These are phyloP conservation scores for Xenus cinereus DNA, from an alignment of 2,113 vertebrate genomes.

Conservation along the genomic window DNA sequence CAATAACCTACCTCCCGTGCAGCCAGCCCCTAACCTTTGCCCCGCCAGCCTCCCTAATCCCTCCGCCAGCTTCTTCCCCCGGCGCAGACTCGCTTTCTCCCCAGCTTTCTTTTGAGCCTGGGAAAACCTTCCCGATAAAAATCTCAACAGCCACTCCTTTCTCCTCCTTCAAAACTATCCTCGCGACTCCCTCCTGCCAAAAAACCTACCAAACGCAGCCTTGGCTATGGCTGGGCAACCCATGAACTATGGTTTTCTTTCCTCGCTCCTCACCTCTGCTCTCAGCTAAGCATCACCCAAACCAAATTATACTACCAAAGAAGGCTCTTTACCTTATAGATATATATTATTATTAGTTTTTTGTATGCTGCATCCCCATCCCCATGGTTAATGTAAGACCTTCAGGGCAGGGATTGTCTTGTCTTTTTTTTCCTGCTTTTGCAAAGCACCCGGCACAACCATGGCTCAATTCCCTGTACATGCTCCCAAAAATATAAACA, in stretches of 20 bases:
- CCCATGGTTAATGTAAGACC: not conserved
- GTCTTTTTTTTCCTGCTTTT: not conserved
- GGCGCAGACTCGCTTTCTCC: not conserved
- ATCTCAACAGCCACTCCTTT: slow-evolving; percentile 40
- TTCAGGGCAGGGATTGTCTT: not conserved
- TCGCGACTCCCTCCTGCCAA: not conserved
- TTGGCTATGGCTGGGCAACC: not conserved
- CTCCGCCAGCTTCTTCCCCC: not conserved
- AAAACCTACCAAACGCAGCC: not conserved
- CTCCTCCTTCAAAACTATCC: not conserved
- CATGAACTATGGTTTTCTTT: not conserved
- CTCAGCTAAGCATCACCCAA: not conserved
- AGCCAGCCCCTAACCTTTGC: not conserved
- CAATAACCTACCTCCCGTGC: not conserved
- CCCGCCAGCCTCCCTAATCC: not conserved
- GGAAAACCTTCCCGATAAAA: slow-evolving; percentile 44
- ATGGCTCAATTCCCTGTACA: not conserved
- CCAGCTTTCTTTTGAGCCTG: not conserved
- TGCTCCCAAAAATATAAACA: not conserved
- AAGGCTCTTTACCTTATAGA: not conserved
- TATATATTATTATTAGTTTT: not conserved
- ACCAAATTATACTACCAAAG: not conserved
- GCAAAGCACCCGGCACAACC: not conserved
- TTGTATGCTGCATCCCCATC: not conserved
- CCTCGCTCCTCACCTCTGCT: not conserved